Evolutionary conservation across 2,888 invertebrate species (phyloP).

Genomic region (Drosophila ochracea): DNA sequence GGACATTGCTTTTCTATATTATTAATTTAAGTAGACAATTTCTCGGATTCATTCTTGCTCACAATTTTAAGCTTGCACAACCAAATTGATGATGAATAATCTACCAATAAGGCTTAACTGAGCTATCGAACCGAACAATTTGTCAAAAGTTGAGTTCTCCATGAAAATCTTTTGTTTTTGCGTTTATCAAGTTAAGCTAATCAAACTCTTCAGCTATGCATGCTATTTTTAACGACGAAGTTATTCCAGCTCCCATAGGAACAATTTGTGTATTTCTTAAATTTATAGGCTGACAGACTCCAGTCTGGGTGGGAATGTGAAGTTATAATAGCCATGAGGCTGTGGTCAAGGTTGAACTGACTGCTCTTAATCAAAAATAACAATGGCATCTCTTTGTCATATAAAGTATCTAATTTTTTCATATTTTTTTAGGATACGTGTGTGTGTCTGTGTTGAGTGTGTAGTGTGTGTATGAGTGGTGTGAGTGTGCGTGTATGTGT

Average conservation of each 20-base stretch:
- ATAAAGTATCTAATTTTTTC: constrained; percentile 3
- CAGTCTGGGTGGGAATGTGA: neutral
- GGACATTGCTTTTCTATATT: neutral
- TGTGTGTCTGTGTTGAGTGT: neutral
- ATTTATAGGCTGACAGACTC: neutral
- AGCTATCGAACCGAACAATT: neutral
- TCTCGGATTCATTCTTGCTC: neutral
- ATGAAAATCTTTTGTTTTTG: neutral
- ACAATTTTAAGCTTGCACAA: neutral
- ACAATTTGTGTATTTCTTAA: neutral
- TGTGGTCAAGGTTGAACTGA: neutral
- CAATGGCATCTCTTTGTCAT: neutral
- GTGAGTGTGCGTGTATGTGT: constrained; percentile 1
- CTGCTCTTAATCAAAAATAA: neutral
- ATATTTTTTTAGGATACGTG: neutral
- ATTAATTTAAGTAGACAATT: neutral
- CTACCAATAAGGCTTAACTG: neutral
- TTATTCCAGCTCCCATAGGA: neutral
- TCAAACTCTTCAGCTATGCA: neutral
- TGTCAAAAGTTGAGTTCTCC: neutral
- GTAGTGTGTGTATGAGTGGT: neutral
- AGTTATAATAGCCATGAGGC: neutral
- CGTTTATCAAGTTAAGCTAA: neutral
- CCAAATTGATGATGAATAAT: neutral
- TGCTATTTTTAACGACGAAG: neutral